phyloP scores from a whole-genome alignment of 2,888 invertebrate species.

The Schizaphis graminum region DNA sequence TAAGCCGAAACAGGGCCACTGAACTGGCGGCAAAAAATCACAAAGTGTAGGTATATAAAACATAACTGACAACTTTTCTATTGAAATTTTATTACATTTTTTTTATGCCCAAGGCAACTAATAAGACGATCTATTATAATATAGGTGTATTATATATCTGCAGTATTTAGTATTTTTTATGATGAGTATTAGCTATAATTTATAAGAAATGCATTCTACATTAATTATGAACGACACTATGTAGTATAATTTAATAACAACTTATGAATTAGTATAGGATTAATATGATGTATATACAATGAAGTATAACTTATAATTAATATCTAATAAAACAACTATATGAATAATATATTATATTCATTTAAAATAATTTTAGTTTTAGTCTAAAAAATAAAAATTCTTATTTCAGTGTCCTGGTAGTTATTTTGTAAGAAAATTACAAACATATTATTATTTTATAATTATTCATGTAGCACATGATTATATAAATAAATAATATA shows the following conservation, averaged over 20 bases:
- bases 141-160: neutral
- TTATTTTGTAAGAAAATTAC: neutral
- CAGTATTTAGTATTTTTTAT: constrained; percentile 2
- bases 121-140: neutral
- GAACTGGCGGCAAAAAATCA: constrained; percentile 61
- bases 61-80: constrained; percentile 53
- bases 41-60: constrained; percentile 32
- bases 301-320: neutral
- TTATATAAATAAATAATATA: neutral
- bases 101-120: constrained; percentile 12
- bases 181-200: neutral
- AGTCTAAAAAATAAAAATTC: neutral
- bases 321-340: neutral
- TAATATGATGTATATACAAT: neutral
- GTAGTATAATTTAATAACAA: neutral
- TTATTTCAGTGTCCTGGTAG: neutral
- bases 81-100: constrained; percentile 40
- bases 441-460: neutral
- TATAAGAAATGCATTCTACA: neutral
- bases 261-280: neutral
- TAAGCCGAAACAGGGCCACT: constrained; percentile 55
- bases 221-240: constrained; percentile 6
- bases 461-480: neutral
- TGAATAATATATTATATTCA: neutral
- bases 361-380: neutral